Evolutionary conservation across 2,888 invertebrate genomes (phyloP), one percentile per base, ranked within the genome.

Genomic region (Hoplodrina blanda): DNA sequence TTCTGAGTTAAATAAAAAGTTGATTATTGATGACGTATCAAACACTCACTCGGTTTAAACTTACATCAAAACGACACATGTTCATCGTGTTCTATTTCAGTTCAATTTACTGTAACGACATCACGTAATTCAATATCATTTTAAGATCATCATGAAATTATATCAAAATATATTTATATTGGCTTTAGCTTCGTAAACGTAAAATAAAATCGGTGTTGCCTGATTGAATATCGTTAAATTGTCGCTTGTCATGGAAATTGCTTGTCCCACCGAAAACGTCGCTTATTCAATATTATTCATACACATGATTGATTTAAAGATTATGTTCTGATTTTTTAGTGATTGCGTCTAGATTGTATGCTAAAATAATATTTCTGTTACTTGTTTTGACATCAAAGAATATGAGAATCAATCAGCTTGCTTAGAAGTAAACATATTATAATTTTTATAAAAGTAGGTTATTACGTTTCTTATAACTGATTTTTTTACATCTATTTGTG

Each of bases 191-290:
- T 37, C 49, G 59, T 65, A 63, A 63, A 69, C 52, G 69, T 72
- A 44, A 74, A 84, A 76, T 75, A 56, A 69, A 82, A 73, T 67
- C 56, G 44, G 17, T 71, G 69, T 69, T 74, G 71, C 62, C 70
- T 56, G 77, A 80, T 78, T 74, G 75, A 73, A 76, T 81, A 67
- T 69, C 33, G 70, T 56, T 73, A 76, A 84, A 76, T 78, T 76
- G 72, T 73, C 83, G 78, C 78, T 84, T 82, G 85, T 84, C 76
- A 74, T 82, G 74, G 72, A 76, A 84, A 76, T 82, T 65, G 67
- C 41, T 80, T 73, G 56, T 67, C 50, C 54, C 65, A 25, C 41
- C 56, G 59, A 62, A 67, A 74, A 78, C 66, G 56, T 75, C 49
- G 62, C 56, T 61, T 62, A 62, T 71, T 71, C 55, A 54, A 76